Evolutionary conservation across 2,113 vertebrate species (phyloP).

Genomic region (Poeciliopsis retropinna): DNA sequence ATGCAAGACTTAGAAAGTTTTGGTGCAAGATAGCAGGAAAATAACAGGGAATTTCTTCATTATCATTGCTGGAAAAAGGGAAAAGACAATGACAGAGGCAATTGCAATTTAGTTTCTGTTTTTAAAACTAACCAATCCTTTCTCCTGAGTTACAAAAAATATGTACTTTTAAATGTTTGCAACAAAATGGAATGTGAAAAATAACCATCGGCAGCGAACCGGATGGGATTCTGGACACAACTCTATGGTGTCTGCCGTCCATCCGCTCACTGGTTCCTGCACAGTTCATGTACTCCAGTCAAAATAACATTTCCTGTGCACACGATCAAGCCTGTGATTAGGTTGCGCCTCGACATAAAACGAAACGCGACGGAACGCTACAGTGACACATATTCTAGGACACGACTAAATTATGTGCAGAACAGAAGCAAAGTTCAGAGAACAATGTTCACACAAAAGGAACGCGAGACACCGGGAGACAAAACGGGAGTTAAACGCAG

Average conservation of each 20-base stretch:
- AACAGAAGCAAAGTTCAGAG: background rate
- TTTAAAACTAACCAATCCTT: background rate
- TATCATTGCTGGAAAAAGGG: background rate
- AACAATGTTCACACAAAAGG: background rate
- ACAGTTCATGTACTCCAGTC: background rate
- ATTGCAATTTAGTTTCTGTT: background rate
- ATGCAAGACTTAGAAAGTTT: background rate
- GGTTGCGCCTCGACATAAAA: background rate
- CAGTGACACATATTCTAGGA: background rate
- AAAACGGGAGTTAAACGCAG: background rate
- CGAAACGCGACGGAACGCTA: background rate
- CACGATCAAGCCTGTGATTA: background rate
- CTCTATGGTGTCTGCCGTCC: background rate
- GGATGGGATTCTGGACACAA: background rate
- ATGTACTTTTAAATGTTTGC: background rate
- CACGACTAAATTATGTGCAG: background rate
- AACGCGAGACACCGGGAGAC: background rate
- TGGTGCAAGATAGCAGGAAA: background rate
- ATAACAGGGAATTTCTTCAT: background rate
- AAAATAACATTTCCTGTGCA: slow-evolving; percentile 4
- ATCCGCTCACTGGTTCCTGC: background rate
- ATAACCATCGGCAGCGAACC: background rate
- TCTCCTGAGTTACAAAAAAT: background rate
- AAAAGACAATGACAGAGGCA: background rate
- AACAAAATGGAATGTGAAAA: background rate